Percentiles rank a stretch among this genome's conserved stretches.
Conservation (phyloP, 2,113 vertebrate species). For the Lethenteron reissneri region DNA sequence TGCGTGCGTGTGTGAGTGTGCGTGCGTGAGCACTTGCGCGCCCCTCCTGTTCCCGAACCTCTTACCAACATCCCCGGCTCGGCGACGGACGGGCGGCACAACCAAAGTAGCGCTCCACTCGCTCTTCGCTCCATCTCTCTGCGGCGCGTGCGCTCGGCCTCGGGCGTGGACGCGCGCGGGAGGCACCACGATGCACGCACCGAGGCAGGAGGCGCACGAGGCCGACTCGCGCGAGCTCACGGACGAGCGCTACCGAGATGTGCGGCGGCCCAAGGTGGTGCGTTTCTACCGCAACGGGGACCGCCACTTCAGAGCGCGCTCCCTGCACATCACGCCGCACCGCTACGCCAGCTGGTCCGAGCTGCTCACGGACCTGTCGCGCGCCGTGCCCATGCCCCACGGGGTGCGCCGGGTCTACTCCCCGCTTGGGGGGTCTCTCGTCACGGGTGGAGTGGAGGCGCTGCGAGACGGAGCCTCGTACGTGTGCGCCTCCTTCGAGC, state of each 20-base stretch:
- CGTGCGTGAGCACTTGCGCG: neutral
- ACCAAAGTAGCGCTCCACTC: too few relatives aligned
- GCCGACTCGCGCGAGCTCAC: neutral
- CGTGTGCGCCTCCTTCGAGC: conserved; percentile 4
- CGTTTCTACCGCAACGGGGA: neutral
- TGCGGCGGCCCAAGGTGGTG: neutral
- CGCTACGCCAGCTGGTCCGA: conserved; percentile 5
- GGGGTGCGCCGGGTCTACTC: neutral
- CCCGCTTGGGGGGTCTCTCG: conserved; percentile 1
- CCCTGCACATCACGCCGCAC: neutral
- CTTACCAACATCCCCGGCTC: too few relatives aligned
- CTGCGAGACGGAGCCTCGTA: neutral
- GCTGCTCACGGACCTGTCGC: neutral
- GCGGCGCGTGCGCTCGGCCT: too few relatives aligned
- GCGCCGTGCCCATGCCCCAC: neutral
- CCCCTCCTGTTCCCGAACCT: too few relatives aligned
- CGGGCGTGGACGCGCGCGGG: too few relatives aligned
- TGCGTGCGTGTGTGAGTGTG: neutral
- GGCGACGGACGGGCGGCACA: too few relatives aligned
- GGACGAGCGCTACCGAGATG: conserved; percentile 1
- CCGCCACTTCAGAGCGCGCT: neutral
- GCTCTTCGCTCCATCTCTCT: too few relatives aligned
- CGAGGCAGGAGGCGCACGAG: too few relatives aligned
- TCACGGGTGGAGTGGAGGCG: neutral
- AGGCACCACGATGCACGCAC: too few relatives aligned